These are phyloP conservation scores for Orthosia gothica DNA, from an alignment of 2,888 invertebrate genomes.

Conservation along the genomic window DNA sequence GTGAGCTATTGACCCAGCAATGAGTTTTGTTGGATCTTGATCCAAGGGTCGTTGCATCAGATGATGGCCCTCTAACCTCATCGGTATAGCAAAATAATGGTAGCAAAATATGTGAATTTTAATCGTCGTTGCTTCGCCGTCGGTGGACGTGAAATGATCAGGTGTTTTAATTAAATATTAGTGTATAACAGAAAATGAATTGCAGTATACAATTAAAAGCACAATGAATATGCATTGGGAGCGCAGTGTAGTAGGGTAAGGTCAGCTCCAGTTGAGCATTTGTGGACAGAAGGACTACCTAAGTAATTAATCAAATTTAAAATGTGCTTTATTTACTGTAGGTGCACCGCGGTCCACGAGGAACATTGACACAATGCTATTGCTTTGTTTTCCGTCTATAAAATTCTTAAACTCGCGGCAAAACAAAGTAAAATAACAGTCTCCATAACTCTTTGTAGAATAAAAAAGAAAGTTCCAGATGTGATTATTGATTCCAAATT, in stretches of 20 bases:
- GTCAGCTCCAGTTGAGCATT: conserved; percentile 20
- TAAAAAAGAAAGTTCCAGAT: too few relatives aligned
- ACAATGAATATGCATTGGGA: conserved; percentile 48
- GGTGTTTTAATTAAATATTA: conserved; percentile 27
- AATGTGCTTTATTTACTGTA: neutral
- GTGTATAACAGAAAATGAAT: neutral
- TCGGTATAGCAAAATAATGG: neutral
- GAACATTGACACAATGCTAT: too few relatives aligned
- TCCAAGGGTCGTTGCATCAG: neutral
- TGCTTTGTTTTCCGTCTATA: too few relatives aligned
- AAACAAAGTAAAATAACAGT: too few relatives aligned
- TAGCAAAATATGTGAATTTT: neutral
- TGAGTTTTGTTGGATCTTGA: neutral
- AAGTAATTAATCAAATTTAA: neutral
- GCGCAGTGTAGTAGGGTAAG: conserved; percentile 45
- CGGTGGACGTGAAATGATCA: too few relatives aligned
- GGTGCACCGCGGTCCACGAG: neutral
- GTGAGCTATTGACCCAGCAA: neutral
- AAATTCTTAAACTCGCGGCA: too few relatives aligned
- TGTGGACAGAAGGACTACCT: neutral
- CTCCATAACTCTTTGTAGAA: too few relatives aligned
- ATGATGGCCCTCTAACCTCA: too few relatives aligned
- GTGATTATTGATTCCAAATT: too few relatives aligned
- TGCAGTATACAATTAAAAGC: conserved; percentile 23
- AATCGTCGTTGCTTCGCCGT: neutral